phyloP scores from a whole-genome alignment of 2,888 invertebrate species.

The Aleiodes leptofemur region DNA sequence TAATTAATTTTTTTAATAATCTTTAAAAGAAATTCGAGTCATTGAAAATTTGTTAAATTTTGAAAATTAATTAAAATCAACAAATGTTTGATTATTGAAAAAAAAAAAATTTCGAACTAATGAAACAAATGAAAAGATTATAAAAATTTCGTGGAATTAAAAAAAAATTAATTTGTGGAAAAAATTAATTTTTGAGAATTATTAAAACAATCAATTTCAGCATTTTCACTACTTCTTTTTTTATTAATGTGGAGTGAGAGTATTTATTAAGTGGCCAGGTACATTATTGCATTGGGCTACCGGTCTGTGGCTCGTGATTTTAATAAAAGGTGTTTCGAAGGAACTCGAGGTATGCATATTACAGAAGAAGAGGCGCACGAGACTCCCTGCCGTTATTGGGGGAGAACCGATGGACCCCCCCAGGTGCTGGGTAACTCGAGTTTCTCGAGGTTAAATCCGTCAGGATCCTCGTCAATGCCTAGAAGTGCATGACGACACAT shows the following conservation, averaged over 20 bases:
- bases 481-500: slow-evolving; percentile 27
- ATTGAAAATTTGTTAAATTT: too few relatives aligned
- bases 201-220: too few relatives aligned
- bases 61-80: too few relatives aligned
- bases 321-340: slow-evolving; percentile 16
- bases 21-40: too few relatives aligned
- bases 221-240: too few relatives aligned
- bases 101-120: too few relatives aligned
- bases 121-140: too few relatives aligned
- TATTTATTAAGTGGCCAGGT: slow-evolving; percentile 50
- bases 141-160: too few relatives aligned
- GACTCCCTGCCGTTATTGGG: slow-evolving; percentile 23
- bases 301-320: slow-evolving; percentile 30
- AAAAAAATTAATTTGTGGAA: too few relatives aligned
- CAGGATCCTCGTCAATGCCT: slow-evolving; percentile 35
- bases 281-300: slow-evolving; percentile 51
- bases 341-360: slow-evolving; percentile 16
- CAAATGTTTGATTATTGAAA: too few relatives aligned
- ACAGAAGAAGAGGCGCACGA: background rate
- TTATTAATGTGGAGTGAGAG: slow-evolving; percentile 18
- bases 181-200: too few relatives aligned
- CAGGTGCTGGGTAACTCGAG: slow-evolving; percentile 16
- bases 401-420: slow-evolving; percentile 15
- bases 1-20: too few relatives aligned
- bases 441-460: slow-evolving; percentile 25